Conservation (phyloP, 2,888 invertebrate genomes). For the Ephialtes manifestator region DNA sequence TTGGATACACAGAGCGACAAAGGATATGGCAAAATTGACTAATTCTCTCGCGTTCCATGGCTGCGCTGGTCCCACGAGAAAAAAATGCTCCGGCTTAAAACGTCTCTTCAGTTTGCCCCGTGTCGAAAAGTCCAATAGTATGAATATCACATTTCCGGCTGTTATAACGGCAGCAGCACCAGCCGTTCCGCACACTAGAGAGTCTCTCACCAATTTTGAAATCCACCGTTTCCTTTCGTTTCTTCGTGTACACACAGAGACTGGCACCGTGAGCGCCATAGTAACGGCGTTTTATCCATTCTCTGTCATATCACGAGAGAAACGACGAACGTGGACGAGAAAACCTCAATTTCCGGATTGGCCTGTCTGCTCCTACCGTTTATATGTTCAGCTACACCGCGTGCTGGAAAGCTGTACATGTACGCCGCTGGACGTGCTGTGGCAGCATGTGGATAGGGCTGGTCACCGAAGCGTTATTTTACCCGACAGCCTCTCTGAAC, state of each 20-base stretch:
- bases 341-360: conserved; percentile 69
- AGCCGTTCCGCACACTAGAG: background rate
- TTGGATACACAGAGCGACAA: conserved; percentile 30
- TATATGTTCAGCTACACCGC: conserved; percentile 25
- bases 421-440: conserved; percentile 19
- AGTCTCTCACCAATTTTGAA: conserved; percentile 30
- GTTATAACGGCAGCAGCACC: background rate
- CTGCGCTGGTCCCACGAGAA: background rate
- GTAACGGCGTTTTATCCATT: conserved; percentile 24
- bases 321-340: conserved; percentile 50
- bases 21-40: conserved; percentile 58
- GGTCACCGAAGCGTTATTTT: conserved; percentile 67
- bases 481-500: conserved; percentile 32
- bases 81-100: background rate
- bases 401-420: conserved; percentile 15
- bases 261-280: conserved; percentile 21
- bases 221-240: conserved; percentile 53
- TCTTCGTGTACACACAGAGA: conserved; percentile 21
- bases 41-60: conserved; percentile 29
- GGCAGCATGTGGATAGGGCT: conserved; percentile 32
- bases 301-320: conserved; percentile 31
- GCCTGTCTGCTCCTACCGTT: conserved; percentile 32
- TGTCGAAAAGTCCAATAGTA: conserved; percentile 32
- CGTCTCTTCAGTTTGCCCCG: conserved; percentile 4
- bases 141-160: conserved; percentile 21